phyloP scores from a whole-genome alignment of 2,888 invertebrate species.

The Drosophila neotestacea region DNA sequence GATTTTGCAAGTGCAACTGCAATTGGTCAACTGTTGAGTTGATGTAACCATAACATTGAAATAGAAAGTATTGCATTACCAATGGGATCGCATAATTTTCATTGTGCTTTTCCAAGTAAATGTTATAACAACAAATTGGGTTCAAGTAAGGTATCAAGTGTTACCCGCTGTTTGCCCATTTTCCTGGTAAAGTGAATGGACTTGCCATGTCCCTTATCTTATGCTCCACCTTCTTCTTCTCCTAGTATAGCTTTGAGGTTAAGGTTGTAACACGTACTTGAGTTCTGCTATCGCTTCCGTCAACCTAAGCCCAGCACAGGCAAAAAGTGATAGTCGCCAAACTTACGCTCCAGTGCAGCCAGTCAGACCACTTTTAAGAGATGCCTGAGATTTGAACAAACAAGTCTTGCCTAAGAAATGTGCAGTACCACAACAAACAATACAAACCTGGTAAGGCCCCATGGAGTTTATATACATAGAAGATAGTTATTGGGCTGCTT shows the following conservation, averaged over 20 bases:
- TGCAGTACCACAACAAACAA: conserved; percentile 8
- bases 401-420: conserved; percentile 41
- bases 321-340: conserved; percentile 63
- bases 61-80: conserved; percentile 77
- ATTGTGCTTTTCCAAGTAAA: conserved; percentile 67
- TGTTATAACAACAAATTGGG: conserved; percentile 71
- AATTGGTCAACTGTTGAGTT: conserved; percentile 57
- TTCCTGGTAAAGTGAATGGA: conserved; percentile 55
- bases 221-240: background rate
- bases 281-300: conserved; percentile 72
- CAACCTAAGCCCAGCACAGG: conserved; percentile 54
- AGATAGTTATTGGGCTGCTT: background rate
- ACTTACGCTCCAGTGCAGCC: conserved; percentile 41
- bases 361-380: conserved; percentile 66
- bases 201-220: conserved; percentile 1
- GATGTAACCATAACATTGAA: conserved; percentile 79
- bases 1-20: conserved; percentile 51
- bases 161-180: conserved; percentile 28
- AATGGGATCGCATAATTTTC: conserved; percentile 70
- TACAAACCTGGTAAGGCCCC: conserved; percentile 40
- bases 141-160: conserved; percentile 74
- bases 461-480: conserved; percentile 10
- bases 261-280: conserved; percentile 78
- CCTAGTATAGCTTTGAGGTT: conserved; percentile 67
- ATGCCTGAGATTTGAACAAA: conserved; percentile 42